A percentile compares a stretch with the other conserved stretches of the same genome.
These are phyloP conservation scores for Suncus etruscus DNA, from an alignment of 2,113 vertebrate genomes.

Conservation along the genomic window DNA sequence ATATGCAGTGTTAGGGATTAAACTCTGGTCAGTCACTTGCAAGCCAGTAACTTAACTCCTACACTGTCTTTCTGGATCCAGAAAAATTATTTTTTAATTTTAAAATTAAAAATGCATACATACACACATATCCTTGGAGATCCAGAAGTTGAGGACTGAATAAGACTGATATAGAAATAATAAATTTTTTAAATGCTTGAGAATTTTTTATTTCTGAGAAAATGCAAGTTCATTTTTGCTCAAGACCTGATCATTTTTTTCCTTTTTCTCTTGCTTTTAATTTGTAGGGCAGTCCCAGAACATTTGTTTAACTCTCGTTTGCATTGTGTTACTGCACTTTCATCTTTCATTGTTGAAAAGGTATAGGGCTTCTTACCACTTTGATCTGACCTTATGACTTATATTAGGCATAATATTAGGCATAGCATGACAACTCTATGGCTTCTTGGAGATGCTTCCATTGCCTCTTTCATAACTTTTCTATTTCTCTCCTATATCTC, in stretches of 20 bases:
- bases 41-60: no score
- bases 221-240: neutral
- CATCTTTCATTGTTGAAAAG: neutral
- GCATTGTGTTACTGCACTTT: neutral
- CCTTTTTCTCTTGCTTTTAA: conserved; percentile 3
- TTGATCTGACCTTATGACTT: neutral
- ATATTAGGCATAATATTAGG: neutral
- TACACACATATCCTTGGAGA: neutral
- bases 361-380: neutral
- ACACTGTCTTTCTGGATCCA: no score
- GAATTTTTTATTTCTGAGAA: neutral
- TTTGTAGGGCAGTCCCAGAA: neutral
- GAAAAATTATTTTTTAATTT: no score
- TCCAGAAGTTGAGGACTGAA: neutral
- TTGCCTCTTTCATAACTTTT: neutral
- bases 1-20: no score
- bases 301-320: neutral
- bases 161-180: neutral
- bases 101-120: no score
- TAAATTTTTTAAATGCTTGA: conserved; percentile 20
- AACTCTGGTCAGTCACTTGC: no score
- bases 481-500: neutral
- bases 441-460: neutral
- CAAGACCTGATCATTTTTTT: neutral
- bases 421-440: neutral